Percentiles rank a stretch among this genome's conserved stretches.
Evolutionary conservation across 2,888 invertebrate genomes (phyloP).

Genomic region (Chrysodeixis includens): DNA sequence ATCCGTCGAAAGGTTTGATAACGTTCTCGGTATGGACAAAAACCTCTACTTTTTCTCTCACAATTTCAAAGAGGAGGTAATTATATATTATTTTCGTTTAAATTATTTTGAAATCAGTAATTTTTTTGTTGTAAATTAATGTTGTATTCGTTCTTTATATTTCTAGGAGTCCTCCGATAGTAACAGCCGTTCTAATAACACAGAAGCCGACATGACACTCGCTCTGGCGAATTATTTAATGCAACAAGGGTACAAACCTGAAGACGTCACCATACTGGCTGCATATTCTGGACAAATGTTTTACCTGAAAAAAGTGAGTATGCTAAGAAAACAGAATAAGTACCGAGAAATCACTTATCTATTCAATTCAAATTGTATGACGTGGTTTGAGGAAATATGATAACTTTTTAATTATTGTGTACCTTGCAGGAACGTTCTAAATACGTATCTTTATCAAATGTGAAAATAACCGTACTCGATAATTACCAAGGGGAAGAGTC

Average conservation of each 20-base stretch:
- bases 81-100: slow-evolving; percentile 11
- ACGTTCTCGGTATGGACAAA: slow-evolving; percentile 89
- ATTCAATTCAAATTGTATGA: too few relatives aligned
- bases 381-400: too few relatives aligned
- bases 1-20: slow-evolving; percentile 88
- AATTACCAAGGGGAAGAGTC: slow-evolving; percentile 95
- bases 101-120: background rate
- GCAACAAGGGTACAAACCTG: slow-evolving; percentile 90
- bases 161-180: slow-evolving; percentile 71
- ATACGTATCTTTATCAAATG: slow-evolving; percentile 79
- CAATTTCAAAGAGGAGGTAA: slow-evolving; percentile 87
- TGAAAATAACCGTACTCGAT: slow-evolving; percentile 92
- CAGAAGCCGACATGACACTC: slow-evolving; percentile 90
- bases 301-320: slow-evolving; percentile 85
- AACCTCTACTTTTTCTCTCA: slow-evolving; percentile 93
- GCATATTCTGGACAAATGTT: slow-evolving; percentile 93
- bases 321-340: background rate
- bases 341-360: too few relatives aligned
- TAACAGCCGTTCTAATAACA: slow-evolving; percentile 89
- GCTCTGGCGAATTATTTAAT: slow-evolving; percentile 90
- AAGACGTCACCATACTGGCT: slow-evolving; percentile 92
- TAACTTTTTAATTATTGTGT: background rate
- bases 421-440: slow-evolving; percentile 71
- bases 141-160: background rate
- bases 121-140: background rate